Percentiles rank a stretch among this genome's conserved stretches.
Evolutionary conservation across 2,113 vertebrate genomes (phyloP).

Genomic region (Campylorhamphus procurvoides): DNA sequence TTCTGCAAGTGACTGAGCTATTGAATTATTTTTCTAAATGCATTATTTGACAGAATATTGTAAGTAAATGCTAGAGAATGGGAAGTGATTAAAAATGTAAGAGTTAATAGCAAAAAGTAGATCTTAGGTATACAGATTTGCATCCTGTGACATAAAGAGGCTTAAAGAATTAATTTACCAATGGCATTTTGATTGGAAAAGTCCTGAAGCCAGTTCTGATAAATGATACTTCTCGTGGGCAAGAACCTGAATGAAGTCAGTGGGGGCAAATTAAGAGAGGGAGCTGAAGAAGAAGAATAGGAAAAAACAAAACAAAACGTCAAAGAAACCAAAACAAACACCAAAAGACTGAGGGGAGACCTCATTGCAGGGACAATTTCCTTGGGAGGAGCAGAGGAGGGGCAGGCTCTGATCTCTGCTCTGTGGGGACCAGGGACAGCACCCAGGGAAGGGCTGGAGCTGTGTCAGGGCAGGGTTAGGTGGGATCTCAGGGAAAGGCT

Average conservation of each 20-base stretch:
- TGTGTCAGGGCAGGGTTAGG: too few species aligned
- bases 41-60: background rate
- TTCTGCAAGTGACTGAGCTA: background rate
- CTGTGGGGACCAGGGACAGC: too few species aligned
- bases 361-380: too few species aligned
- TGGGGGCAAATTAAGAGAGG: background rate
- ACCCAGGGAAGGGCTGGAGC: too few species aligned
- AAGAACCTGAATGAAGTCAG: background rate
- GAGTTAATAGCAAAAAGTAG: slow-evolving; percentile 22
- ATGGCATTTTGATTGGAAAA: background rate
- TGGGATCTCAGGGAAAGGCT: too few species aligned
- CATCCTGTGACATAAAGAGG: background rate
- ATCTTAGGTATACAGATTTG: background rate
- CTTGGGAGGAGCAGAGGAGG: too few species aligned
- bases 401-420: too few species aligned
- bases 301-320: background rate
- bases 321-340: too few species aligned
- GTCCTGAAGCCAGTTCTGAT: background rate
- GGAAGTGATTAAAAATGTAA: background rate
- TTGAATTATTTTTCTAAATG: background rate
- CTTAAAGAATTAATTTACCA: slow-evolving; percentile 31
- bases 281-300: background rate
- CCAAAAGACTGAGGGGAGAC: too few species aligned
- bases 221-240: background rate
- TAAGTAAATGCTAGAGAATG: background rate